Evolutionary conservation across 2,113 vertebrate species (phyloP), one percentile per base, ranked within the genome.

Genomic region (Antennarius striatus): DNA sequence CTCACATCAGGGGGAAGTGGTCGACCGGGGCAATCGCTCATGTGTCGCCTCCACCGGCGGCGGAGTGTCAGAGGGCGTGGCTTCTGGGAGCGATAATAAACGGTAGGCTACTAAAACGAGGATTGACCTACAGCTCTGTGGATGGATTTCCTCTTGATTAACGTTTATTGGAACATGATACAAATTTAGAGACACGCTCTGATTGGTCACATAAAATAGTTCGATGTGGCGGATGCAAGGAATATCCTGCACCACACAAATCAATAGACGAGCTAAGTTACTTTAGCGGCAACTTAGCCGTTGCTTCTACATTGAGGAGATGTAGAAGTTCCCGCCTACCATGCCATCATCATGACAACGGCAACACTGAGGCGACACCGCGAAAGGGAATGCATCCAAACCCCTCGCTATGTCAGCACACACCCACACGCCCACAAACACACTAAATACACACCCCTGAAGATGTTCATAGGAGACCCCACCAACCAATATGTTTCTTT

Each of bases 1-100:
- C 78, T 77, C 81, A 79, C 86, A 87, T 88, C 75, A 83, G 75
- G 57, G 56, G 58, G 40, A 59, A 39, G 65, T 71, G 58, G 13
- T 10, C 60, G 72, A 64, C 62, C 28, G 22, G 53, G 68, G 66
- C 45, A 57, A 47, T 45, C 64, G 73, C 74, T 69, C 69, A 2
- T 69, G 63, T 72, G 75, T 80, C 72, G 78, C 78, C 71, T 77
- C 75, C 66, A 57, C 65, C 73, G 68, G 65, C 63, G 64, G 30
- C 51, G 32, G 67, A 59, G 54, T 51, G 50, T 53, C 56, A 55
- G 63, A 39, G 63, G 54, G 43, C 13, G 17, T 53, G 51, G 47
- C 53, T 66, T 68, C 66, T 40, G 43, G 10, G 48, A 47, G 32
- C 76, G 56, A 32, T 61, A 16, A 56, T 29, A 28, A 63, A 61